Evolutionary conservation across 2,888 invertebrate genomes (phyloP).

Genomic region (Lypha dubia): DNA sequence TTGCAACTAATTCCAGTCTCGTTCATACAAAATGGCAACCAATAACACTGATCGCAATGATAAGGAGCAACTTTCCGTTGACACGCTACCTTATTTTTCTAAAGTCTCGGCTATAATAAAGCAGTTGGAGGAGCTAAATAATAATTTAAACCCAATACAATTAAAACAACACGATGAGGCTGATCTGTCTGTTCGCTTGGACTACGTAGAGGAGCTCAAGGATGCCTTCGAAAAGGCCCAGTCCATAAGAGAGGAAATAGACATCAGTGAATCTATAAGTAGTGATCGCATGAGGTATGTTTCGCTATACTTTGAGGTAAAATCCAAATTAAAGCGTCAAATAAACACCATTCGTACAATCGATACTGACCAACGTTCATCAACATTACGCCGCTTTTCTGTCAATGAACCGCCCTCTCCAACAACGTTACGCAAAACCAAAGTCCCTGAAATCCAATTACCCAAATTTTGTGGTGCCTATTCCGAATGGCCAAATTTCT

Average conservation of each 20-base stretch:
- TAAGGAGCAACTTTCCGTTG: not conserved
- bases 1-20: not conserved
- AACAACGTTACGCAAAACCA: too few relatives aligned
- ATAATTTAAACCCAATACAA: not conserved
- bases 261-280: not conserved
- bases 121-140: not conserved
- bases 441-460: too few relatives aligned
- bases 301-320: too few relatives aligned
- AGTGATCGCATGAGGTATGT: not conserved
- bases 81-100: not conserved
- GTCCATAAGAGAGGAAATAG: not conserved
- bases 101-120: not conserved
- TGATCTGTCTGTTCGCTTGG: not conserved
- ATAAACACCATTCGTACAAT: too few relatives aligned
- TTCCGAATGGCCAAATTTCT: too few relatives aligned
- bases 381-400: too few relatives aligned
- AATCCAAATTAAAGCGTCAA: too few relatives aligned
- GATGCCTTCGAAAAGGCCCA: not conserved
- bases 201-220: not conserved
- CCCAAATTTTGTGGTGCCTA: too few relatives aligned
- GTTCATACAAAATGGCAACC: not conserved
- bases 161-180: not conserved
- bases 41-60: not conserved
- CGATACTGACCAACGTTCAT: too few relatives aligned
- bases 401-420: too few relatives aligned